Evolutionary conservation across 1,140 invertebrate genomes (phyloP).

Genomic region (Probaryconus sp.): DNA sequence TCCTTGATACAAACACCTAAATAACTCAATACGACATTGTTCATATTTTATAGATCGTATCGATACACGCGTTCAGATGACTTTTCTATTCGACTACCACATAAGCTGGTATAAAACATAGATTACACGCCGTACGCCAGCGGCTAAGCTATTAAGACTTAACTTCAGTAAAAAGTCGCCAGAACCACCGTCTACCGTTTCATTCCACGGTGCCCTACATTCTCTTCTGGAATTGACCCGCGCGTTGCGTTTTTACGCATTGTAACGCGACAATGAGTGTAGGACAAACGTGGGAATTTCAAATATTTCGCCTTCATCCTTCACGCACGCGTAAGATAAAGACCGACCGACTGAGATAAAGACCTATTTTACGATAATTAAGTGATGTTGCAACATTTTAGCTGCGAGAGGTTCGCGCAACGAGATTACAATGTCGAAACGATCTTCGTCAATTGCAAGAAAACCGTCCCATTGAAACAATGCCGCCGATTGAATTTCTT

Average conservation of each 20-base stretch:
- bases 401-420: neutral
- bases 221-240: constrained; percentile 41
- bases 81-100: too few species aligned
- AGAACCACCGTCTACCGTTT: constrained; percentile 46
- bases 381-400: constrained; percentile 22
- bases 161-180: constrained; percentile 35
- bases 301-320: constrained; percentile 24
- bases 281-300: constrained; percentile 20
- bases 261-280: constrained; percentile 43
- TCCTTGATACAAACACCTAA: too few species aligned
- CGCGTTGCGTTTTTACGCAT: constrained; percentile 40
- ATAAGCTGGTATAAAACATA: too few species aligned
- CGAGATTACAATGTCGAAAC: constrained; percentile 20
- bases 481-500: too few species aligned
- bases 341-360: constrained; percentile 34
- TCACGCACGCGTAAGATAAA: constrained; percentile 14
- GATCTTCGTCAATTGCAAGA: too few species aligned
- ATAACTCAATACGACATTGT: too few species aligned
- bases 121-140: constrained; percentile 6
- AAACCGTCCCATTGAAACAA: too few species aligned
- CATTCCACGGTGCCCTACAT: constrained; percentile 41
- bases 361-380: constrained; percentile 30
- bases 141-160: constrained; percentile 30
- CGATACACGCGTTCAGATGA: too few species aligned
- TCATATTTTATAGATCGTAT: too few species aligned